Evolutionary conservation across 2,888 invertebrate genomes (phyloP).

Genomic region (Dicyrtoma fusca): DNA sequence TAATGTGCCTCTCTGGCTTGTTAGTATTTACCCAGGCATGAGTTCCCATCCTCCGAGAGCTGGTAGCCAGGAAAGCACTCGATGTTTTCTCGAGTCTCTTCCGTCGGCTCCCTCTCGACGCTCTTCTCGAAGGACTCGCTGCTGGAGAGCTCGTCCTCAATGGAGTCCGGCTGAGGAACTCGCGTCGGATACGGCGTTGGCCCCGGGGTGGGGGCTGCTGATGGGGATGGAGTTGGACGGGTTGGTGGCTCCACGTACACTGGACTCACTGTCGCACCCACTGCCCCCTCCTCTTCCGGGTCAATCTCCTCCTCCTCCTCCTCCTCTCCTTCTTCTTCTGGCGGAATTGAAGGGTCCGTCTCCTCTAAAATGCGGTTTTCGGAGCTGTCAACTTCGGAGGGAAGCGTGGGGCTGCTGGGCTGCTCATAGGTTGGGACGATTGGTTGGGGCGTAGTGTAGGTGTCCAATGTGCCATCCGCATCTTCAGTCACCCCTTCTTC

Average conservation of each 20-base stretch:
- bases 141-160: neutral
- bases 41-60: slow-evolving; percentile 50
- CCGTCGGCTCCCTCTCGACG: slow-evolving; percentile 9
- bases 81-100: slow-evolving; percentile 44
- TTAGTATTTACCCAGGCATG: slow-evolving; percentile 50
- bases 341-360: neutral
- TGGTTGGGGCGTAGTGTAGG: too few species aligned
- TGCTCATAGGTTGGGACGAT: slow-evolving; percentile 2
- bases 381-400: slow-evolving; percentile 22
- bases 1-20: neutral
- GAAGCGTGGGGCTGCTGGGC: neutral
- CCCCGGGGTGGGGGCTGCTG: slow-evolving; percentile 5
- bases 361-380: slow-evolving; percentile 31
- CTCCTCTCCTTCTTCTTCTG: too few species aligned
- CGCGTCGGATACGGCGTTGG: neutral
- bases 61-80: slow-evolving; percentile 54
- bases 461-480: neutral
- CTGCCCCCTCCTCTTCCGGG: slow-evolving; percentile 9
- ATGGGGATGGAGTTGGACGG: slow-evolving; percentile 3
- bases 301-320: slow-evolving; percentile 34
- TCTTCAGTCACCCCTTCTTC: slow-evolving; percentile 17
- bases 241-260: neutral
- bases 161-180: neutral
- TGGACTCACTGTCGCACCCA: too few species aligned
- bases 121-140: slow-evolving; percentile 10